A percentile compares a stretch with the other conserved stretches of the same genome.
These are phyloP conservation scores for Ormia ochracea DNA, from an alignment of 2,888 invertebrate species.

Conservation along the genomic window DNA sequence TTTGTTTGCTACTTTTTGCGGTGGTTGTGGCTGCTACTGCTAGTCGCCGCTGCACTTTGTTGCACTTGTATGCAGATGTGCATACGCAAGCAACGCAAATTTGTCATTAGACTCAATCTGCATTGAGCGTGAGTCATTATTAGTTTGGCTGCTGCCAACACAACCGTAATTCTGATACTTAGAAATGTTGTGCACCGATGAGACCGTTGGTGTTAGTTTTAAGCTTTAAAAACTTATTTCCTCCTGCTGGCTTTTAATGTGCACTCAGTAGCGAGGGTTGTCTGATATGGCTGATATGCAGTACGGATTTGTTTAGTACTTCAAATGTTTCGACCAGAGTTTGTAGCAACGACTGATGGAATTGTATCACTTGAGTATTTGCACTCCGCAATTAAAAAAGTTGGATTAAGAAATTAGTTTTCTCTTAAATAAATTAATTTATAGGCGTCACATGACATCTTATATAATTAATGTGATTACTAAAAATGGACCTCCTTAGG, in stretches of 20 bases:
- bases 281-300: background rate
- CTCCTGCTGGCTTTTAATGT: conserved; percentile 6
- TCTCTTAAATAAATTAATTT: too few relatives aligned
- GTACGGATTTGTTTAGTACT: too few relatives aligned
- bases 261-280: background rate
- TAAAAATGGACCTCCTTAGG: too few relatives aligned
- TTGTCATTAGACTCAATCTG: conserved; percentile 45
- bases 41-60: conserved; percentile 7
- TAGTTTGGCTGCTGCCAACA: background rate
- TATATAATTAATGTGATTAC: too few relatives aligned
- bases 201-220: background rate
- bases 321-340: too few relatives aligned
- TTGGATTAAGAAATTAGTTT: too few relatives aligned
- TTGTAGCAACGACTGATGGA: too few relatives aligned
- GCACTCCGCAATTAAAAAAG: too few relatives aligned
- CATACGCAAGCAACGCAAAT: conserved; percentile 13
- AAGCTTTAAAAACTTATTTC: background rate
- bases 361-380: too few relatives aligned
- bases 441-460: too few relatives aligned
- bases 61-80: background rate
- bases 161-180: background rate
- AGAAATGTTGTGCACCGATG: background rate
- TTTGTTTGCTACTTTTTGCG: background rate
- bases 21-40: conserved; percentile 24
- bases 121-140: conserved; percentile 41